These are phyloP conservation scores for Drosophila equinoxialis DNA, from an alignment of 1,140 invertebrate species.

Conservation along the genomic window DNA sequence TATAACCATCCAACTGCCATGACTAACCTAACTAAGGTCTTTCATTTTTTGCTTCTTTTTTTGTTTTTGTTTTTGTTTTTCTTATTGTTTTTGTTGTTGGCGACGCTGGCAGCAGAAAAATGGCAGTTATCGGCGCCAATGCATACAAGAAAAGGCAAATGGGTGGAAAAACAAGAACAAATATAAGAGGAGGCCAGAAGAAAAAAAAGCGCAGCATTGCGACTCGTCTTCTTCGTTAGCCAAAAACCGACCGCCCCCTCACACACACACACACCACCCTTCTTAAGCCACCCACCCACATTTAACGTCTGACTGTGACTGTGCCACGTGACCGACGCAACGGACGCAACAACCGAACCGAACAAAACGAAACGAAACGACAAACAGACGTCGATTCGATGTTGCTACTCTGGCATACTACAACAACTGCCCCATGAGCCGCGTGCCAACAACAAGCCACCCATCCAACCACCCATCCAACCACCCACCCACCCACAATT, in stretches of 20 bases:
- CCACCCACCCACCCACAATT: background rate
- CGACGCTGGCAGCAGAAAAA: constrained; percentile 52
- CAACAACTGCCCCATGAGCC: constrained; percentile 37
- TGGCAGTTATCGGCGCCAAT: constrained; percentile 68
- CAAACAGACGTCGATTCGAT: constrained; percentile 51
- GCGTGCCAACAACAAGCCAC: constrained; percentile 4
- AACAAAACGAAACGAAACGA: constrained; percentile 34
- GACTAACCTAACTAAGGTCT: constrained; percentile 18
- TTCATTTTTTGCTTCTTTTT: constrained; percentile 4
- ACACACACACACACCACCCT: background rate
- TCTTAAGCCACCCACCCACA: background rate
- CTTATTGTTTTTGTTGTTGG: constrained; percentile 2
- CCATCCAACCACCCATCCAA: background rate
- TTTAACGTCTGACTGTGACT: constrained; percentile 21
- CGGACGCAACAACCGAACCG: constrained; percentile 52
- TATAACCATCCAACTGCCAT: constrained; percentile 8
- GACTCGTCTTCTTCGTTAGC: constrained; percentile 2
- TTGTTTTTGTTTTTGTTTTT: background rate
- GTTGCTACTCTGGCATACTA: constrained; percentile 3
- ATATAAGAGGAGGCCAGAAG: too few species aligned
- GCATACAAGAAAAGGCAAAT: constrained; percentile 33
- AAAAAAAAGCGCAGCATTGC: constrained; percentile 7
- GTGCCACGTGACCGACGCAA: constrained; percentile 68
- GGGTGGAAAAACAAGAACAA: too few species aligned
- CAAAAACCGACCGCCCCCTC: background rate